Evolutionary conservation across 1,140 invertebrate genomes (phyloP).

Genomic region (Eulimnadia texana): DNA sequence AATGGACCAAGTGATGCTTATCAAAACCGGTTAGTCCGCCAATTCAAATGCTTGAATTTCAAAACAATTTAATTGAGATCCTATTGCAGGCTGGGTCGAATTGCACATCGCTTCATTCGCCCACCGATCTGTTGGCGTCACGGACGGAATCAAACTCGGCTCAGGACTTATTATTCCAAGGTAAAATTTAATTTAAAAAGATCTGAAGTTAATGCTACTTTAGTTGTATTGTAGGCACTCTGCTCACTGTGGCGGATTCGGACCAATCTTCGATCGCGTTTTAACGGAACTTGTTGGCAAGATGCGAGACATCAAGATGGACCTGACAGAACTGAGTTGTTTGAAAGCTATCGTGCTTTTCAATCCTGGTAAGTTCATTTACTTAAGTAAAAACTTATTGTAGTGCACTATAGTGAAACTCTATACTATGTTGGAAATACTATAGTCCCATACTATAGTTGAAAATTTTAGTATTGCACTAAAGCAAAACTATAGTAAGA

Average conservation of each 20-base stretch:
- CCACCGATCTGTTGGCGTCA: constrained; percentile 73
- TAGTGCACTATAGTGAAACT: too few species aligned
- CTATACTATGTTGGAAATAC: too few species aligned
- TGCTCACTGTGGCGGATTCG: constrained; percentile 52
- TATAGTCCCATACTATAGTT: too few species aligned
- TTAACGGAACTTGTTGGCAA: constrained; percentile 84
- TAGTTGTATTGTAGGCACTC: constrained; percentile 39
- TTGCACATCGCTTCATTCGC: constrained; percentile 85
- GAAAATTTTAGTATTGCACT: too few species aligned
- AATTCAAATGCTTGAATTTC: background rate
- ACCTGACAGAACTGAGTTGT: constrained; percentile 87
- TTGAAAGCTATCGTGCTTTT: constrained; percentile 87
- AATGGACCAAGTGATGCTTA: constrained; percentile 77
- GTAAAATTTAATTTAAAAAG: constrained; percentile 23
- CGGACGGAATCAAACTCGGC: constrained; percentile 57
- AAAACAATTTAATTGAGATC: too few species aligned
- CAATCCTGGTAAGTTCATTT: constrained; percentile 54
- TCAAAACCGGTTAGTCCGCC: constrained; percentile 50
- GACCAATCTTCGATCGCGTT: constrained; percentile 82
- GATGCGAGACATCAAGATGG: constrained; percentile 92
- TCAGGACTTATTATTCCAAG: constrained; percentile 64
- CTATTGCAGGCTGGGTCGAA: constrained; percentile 93
- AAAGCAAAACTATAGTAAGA: too few species aligned
- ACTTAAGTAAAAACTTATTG: too few species aligned
- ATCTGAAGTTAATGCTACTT: constrained; percentile 17